These are phyloP conservation scores for Microctenopoma lineatum DNA, from an alignment of 2,797 vertebrate genomes.

Conservation along the genomic window DNA sequence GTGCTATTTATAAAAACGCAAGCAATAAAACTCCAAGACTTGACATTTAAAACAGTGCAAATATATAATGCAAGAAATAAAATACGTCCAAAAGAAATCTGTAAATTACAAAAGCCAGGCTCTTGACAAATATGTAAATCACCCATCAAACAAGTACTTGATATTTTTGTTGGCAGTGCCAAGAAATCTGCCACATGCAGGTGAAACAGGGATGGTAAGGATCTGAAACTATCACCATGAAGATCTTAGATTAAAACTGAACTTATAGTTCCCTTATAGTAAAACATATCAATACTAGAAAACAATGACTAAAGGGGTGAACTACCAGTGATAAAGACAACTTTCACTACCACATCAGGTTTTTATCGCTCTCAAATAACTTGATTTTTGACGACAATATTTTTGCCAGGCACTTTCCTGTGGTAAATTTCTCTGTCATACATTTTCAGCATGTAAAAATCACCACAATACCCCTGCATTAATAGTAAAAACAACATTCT, in stretches of 20 bases:
- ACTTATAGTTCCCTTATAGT: not conserved
- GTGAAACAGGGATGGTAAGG: slow-evolving; percentile 14
- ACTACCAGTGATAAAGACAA: not conserved
- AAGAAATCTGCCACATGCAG: not conserved
- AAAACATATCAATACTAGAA: slow-evolving; percentile 6
- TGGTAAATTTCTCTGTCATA: not conserved
- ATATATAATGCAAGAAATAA: no score
- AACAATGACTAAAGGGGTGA: not conserved
- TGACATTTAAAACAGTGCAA: no score
- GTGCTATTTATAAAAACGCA: no score
- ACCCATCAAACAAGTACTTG: not conserved
- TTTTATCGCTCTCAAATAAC: not conserved
- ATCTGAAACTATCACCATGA: slow-evolving; percentile 9
- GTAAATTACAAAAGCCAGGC: no score
- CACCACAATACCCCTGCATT: not conserved
- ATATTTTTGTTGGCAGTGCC: not conserved
- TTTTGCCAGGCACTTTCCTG: not conserved
- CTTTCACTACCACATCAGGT: not conserved
- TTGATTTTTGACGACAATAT: not conserved
- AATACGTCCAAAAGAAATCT: no score
- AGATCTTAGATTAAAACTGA: slow-evolving; percentile 9
- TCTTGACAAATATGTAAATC: not conserved
- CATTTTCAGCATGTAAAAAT: not conserved
- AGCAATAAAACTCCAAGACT: no score
- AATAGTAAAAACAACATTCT: no score